Base-by-base conservation (phyloP, 2,113 vertebrate genomes). In the Riparia riparia region DNA sequence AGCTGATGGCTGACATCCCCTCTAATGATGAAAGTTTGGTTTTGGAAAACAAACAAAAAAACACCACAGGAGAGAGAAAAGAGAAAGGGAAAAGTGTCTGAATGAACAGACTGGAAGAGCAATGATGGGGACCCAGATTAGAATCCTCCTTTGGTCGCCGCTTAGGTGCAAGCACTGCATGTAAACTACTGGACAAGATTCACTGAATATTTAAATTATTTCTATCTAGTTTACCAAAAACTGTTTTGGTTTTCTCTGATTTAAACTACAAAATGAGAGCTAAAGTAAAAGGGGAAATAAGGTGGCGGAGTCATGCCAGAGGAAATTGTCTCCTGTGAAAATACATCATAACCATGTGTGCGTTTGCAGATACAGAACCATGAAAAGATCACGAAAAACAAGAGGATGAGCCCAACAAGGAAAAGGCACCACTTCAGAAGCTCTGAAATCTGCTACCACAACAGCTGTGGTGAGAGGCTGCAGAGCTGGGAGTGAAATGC, bases 41-140 rank as follows among this genome's bases (percentile, higher is more conserved):
- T 68, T 22, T 37, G 37, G 21, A 79, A 79, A 24, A 37, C n/a
- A 68, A 82, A 61, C 2, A 31, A 60, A 41, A 18, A 28, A 24
- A 4, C 2, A 53, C 0, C 2, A 6, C 7, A 13, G 16, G 47
- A 58, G 7, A 45, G 29, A 42, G 17, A 47, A 19, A 2, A 5
- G 34, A 44, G 8, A 39, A 90, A 71, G 32, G 8, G 12, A 82
- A 79, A 87, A 14, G 5, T 68, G 8, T 64, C 31, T 6, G 16
- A 60, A 28, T 21, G 10, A 74, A 12, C 1, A 3, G 19, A 19
- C 32, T 44, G 47, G 51, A 82, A 57, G 17, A 41, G 25, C 56
- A 58, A 32, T 18, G 21, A 24, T 34, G 50, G 22, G 24, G 24
- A 70, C 6, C 2, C 54, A 72, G 31, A 39, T 21, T 17, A 63